Base-by-base conservation (phyloP, 2,888 invertebrate species). In the Oscheius myriophilus region DNA sequence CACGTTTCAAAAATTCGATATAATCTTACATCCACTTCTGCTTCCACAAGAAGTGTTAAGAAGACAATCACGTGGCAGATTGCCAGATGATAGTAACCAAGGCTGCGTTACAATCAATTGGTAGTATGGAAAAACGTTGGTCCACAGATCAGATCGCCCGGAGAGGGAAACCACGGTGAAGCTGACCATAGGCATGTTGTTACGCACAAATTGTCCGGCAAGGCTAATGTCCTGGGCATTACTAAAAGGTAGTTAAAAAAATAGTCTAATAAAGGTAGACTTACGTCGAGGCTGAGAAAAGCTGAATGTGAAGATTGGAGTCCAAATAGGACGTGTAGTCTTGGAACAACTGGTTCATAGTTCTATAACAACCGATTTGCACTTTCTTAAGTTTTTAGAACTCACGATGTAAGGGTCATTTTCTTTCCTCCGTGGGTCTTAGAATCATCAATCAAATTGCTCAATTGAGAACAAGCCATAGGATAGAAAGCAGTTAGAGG, bases 351-450 rank as follows among this genome's bases (percentile, higher is more conserved):
- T 61, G 61, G 18, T 61, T 61, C 61, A 61, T 61, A n/a, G 46
- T 45, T 33, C 61, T 61, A 26, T 7, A 59, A 59, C 16, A 9
- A 14, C 7, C 18, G 18, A 46, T 16, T 7, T 45, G 14, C 6
- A 45, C 33, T 33, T 9, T 33, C 33, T 33, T 12, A 3, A 1
- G 9, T 18, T 16, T 21, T 6, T 11, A 21, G 14, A 49, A 46
- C 46, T 61, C 6, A 61, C 61, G 61, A 61, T n/a, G 61, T 61
- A 18, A 61, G 61, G 26, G 61, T 61, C 12, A 39, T 33, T 21
- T 33, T 25, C 49, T 61, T 46, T 49, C 61, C 61, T 46, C 61
- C 61, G 16, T 49, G 25, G 1, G n/a, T 2, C 26, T 49, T 61
- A 2, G 25, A 26, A 12, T 61, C 61, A 26, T 18, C 9, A 4